Base-by-base conservation (phyloP, 2,888 invertebrate species). In the Nomada fabriciana region DNA sequence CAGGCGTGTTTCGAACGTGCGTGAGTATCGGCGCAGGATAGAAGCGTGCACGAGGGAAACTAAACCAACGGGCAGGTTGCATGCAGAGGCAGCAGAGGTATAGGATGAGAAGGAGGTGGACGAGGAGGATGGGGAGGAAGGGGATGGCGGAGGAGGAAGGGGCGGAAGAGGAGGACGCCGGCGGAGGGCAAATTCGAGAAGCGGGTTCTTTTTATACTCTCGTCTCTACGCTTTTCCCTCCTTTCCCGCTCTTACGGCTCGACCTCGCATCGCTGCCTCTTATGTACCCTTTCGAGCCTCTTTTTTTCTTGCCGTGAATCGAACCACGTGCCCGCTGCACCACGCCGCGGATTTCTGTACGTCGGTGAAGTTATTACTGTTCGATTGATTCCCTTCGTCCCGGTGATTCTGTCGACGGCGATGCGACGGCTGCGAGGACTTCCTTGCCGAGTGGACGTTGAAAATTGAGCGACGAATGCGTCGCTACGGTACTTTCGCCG, bases 161-260 rank as follows among this genome's bases (percentile, higher is more conserved):
- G 29, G 18, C 4, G 23, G 63, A 60, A 23, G 23, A 43, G 20
- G n/a, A 47, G 29, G 83, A 79, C 59, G 67, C 67, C 72, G 74
- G 77, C 85, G 76, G 63, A 83, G 83, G 80, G 87, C 69, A 77
- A 75, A 89, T 87, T 88, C 84, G 88, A 89, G 86, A 83, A 88
- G 84, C 82, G 86, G 79, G 69, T 84, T 86, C 82, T 90, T 90
- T 89, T 60, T 60, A 60, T 90, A 87, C 80, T 77, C 78, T 68
- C 80, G 59, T 74, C 72, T 81, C 82, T 80, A 64, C 69, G 73
- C 78, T 79, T 76, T 77, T 68, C 70, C 83, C 76, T 78, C 57
- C 42, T 43, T 20, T 25, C 57, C 20, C 50, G 55, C 52, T 63
- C 29, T 70, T 83, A 11, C 77, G 25, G 55, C 73, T 77, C 73